Evolutionary conservation across 2,797 vertebrate species (phyloP).

Genomic region (Lagodon rhomboides): DNA sequence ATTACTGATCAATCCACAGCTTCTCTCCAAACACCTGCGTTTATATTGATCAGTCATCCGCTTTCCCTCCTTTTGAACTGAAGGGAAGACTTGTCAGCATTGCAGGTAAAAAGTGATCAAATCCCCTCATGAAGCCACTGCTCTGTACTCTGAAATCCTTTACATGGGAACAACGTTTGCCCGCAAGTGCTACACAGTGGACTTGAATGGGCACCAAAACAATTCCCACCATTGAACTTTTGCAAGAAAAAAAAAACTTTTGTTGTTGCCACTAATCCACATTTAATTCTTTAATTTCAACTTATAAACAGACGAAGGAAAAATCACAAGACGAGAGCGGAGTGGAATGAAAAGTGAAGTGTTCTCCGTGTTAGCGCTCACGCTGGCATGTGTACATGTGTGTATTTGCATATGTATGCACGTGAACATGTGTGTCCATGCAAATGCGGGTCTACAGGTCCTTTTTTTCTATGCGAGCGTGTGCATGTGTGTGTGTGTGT

Average conservation of each 20-base stretch:
- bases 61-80: conserved; percentile 73
- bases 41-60: conserved; percentile 84
- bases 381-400: conserved; percentile 54
- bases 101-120: conserved; percentile 78
- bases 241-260: conserved; percentile 46
- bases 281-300: conserved; percentile 57
- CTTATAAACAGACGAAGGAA: conserved; percentile 30
- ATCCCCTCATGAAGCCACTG: conserved; percentile 71
- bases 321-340: conserved; percentile 36
- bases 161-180: conserved; percentile 70
- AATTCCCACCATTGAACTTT: conserved; percentile 62
- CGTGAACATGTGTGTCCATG: conserved; percentile 78
- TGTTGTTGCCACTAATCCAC: conserved; percentile 61
- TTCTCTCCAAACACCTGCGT: conserved; percentile 83
- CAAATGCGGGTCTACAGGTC: conserved; percentile 80
- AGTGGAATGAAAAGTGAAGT: conserved; percentile 36
- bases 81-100: conserved; percentile 70
- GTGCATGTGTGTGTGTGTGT: conserved; percentile 37
- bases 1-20: conserved; percentile 83
- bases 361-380: conserved; percentile 55
- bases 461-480: conserved; percentile 48
- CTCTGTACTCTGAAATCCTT: conserved; percentile 64
- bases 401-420: conserved; percentile 76
- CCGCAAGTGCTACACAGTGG: conserved; percentile 65
- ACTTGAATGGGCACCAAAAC: conserved; percentile 68